These are phyloP conservation scores for Latrodectus hesperus DNA, from an alignment of 2,888 invertebrate species.

Conservation along the genomic window DNA sequence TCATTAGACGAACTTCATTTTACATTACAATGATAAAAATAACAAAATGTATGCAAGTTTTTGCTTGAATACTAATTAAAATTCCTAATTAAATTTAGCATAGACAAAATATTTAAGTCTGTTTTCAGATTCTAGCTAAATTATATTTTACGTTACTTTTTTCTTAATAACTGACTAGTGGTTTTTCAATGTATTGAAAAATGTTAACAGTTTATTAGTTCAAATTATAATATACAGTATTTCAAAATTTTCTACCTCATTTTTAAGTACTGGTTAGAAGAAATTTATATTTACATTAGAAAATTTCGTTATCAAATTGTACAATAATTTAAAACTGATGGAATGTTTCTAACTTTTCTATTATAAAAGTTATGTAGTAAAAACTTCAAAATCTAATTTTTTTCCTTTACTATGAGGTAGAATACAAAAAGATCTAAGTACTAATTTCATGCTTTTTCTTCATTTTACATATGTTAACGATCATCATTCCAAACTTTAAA, in stretches of 20 bases:
- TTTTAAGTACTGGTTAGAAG: slow-evolving; percentile 38
- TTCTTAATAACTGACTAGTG: slow-evolving; percentile 28
- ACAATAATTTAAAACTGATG: neutral
- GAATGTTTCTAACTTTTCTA: neutral
- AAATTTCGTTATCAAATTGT: slow-evolving; percentile 22
- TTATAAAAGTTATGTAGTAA: neutral
- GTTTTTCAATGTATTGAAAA: neutral
- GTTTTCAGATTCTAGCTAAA: neutral
- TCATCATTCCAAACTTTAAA: slow-evolving; percentile 21
- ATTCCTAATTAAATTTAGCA: too few species aligned
- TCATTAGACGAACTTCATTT: too few species aligned
- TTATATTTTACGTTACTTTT: neutral
- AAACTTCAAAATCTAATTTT: slow-evolving; percentile 13
- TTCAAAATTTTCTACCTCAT: slow-evolving; percentile 35
- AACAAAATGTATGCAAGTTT: too few species aligned
- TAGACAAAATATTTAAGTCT: neutral
- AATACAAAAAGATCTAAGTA: slow-evolving; percentile 53
- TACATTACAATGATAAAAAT: too few species aligned
- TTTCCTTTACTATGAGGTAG: slow-evolving; percentile 32
- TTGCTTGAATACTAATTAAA: too few species aligned
- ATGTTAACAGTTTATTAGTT: neutral
- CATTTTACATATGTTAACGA: neutral
- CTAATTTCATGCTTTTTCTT: slow-evolving; percentile 24
- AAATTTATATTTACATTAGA: neutral
- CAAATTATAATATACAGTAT: neutral